Conservation (phyloP, 2,797 vertebrate genomes). For the Tenualosa ilisha region DNA sequence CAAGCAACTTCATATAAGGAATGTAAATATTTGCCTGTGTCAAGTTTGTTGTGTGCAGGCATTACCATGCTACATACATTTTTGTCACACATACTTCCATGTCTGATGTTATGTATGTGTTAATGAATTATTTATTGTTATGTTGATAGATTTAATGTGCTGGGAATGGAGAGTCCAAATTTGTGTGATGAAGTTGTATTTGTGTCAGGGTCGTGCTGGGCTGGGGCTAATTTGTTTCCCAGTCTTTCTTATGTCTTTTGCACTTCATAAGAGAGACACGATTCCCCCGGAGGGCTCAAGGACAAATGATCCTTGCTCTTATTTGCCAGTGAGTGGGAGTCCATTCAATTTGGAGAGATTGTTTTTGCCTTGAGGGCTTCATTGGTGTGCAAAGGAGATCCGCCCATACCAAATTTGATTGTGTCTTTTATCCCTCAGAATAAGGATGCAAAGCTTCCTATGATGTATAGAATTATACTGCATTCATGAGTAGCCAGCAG, state of each 20-base stretch:
- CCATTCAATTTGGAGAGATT: neutral
- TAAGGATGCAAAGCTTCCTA: neutral
- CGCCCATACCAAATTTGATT: slow-evolving; percentile 6
- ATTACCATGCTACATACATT: neutral
- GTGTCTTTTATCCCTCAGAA: neutral
- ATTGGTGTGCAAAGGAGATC: neutral
- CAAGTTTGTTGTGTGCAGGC: neutral
- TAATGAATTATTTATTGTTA: neutral
- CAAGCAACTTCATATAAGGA: neutral
- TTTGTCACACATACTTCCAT: neutral
- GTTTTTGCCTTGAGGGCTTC: slow-evolving; percentile 1
- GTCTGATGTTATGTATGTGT: neutral
- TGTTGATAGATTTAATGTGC: neutral
- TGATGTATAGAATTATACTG: neutral
- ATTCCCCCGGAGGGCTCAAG: neutral
- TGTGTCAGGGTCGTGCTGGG: neutral
- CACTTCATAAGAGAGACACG: neutral
- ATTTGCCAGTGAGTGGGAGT: neutral
- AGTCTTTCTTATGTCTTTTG: slow-evolving; percentile 9
- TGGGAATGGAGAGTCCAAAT: neutral
- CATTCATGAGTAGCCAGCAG: slow-evolving; percentile 10
- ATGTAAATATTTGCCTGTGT: neutral
- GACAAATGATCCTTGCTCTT: slow-evolving; percentile 19
- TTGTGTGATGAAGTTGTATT: neutral
- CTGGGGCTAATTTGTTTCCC: neutral